Evolutionary conservation across 2,113 vertebrate species (phyloP), one percentile per base, ranked within the genome.

Genomic region (Sceloporus tristichus): DNA sequence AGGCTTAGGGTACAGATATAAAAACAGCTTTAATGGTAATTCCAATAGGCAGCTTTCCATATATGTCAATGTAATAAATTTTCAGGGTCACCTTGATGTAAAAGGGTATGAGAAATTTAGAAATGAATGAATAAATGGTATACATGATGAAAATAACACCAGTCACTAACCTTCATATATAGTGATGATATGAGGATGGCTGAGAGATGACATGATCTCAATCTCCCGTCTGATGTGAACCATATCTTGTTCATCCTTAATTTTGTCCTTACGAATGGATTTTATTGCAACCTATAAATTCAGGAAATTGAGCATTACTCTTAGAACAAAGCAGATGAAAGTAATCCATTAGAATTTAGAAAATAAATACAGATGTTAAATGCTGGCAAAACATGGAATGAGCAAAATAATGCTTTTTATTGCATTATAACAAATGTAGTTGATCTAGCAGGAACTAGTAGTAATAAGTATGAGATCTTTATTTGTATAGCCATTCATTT

Each of bases 201-300:
- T 98, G 93, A 99, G 98, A 91, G 98, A 98, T 92, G 99, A 99
- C 99, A 99, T 99, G 96, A 99, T 99, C 97, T 99, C 99, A 93
- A 99, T 99, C 97, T 99, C 99, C 88, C 99, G 95, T 95, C 98
- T 98, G 96, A 99, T 99, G 97, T 99, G 98, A 96, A 99, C 98
- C 99, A 99, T 99, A 96, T 99, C 99, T 95, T 99, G 98, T 82
- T 99, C 98, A 91, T 99, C 98, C 96, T 98, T 99, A 97, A 99
- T 99, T 97, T 98, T 99, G 97, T 99, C 98, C 97, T 99, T 99
- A 95, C 98, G 98, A 91, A 99, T 99, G 87, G 98, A 99, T 97
- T 99, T 99, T 97, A 99, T 99, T 93, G 99, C 99, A 94, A 99
- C 98, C 99, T 99, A 97, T 93, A 96, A 97, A 96, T 95, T 96